These are phyloP conservation scores for Monochamus saltuarius DNA, from an alignment of 1,140 invertebrate species.

Conservation along the genomic window DNA sequence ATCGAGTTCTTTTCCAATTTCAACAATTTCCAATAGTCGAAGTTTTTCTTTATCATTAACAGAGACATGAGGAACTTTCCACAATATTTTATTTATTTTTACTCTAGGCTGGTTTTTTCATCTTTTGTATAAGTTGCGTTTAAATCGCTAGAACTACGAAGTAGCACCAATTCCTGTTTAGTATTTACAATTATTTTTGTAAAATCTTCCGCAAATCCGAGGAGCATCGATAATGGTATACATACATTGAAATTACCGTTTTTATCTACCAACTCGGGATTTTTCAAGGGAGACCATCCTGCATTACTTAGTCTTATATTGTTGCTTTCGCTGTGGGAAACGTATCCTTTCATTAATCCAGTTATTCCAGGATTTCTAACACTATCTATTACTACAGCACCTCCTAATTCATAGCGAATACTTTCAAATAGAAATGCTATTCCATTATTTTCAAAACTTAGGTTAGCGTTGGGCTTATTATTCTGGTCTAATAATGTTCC, in stretches of 20 bases:
- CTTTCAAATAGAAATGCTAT: too few species aligned
- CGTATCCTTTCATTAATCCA: background rate
- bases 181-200: slow-evolving; percentile 14
- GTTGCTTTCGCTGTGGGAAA: background rate
- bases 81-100: slow-evolving; percentile 13
- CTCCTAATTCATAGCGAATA: too few species aligned
- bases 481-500: background rate
- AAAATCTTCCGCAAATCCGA: slow-evolving; percentile 16
- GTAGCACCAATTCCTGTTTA: slow-evolving; percentile 13
- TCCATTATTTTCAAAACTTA: too few species aligned
- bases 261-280: background rate
- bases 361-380: too few species aligned
- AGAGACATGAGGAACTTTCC: slow-evolving; percentile 5
- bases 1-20: slow-evolving; percentile 24
- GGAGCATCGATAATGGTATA: slow-evolving; percentile 7
- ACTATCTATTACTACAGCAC: too few species aligned
- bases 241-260: slow-evolving; percentile 11
- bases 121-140: background rate
- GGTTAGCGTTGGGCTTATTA: too few species aligned
- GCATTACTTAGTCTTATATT: slow-evolving; percentile 5
- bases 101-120: background rate
- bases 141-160: slow-evolving; percentile 6
- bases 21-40: background rate
- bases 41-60: too few species aligned
- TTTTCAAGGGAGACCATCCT: background rate